These are phyloP conservation scores for Sanderia malayensis DNA, from an alignment of 30 jellyfish, hydroid and myxozoan genomes.

Conservation along the genomic window DNA sequence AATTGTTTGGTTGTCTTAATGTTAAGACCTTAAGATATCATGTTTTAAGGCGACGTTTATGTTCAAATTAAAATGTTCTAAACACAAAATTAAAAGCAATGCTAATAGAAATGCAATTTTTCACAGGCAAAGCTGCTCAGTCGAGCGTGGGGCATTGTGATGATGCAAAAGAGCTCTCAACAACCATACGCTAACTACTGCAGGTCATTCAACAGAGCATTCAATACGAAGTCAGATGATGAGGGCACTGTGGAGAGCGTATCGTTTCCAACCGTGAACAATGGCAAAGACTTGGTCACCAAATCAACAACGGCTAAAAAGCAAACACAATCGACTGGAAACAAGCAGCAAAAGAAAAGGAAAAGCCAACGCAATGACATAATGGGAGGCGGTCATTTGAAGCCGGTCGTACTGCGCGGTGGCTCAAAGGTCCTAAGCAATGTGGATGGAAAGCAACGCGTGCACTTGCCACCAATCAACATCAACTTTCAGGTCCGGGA, in stretches of 20 bases:
- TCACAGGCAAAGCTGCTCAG: too few relatives aligned
- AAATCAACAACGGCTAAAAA: background rate
- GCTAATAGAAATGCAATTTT: too few relatives aligned
- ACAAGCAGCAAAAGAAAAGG: slow-evolving; percentile 3
- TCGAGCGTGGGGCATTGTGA: background rate
- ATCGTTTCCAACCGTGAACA: slow-evolving; percentile 34
- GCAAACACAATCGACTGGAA: background rate
- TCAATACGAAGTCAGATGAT: slow-evolving; percentile 43
- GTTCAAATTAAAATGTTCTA: too few relatives aligned
- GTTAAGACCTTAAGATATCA: too few relatives aligned
- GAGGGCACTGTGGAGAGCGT: slow-evolving; percentile 28
- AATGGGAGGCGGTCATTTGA: slow-evolving; percentile 18
- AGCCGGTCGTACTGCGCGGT: slow-evolving; percentile 59
- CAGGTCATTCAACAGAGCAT: slow-evolving; percentile 61
- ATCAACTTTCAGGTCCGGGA: slow-evolving; percentile 54
- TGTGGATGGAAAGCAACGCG: slow-evolving; percentile 21
- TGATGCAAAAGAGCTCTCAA: slow-evolving; percentile 39
- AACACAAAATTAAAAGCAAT: too few relatives aligned
- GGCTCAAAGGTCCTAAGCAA: slow-evolving; percentile 28
- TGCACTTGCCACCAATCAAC: slow-evolving; percentile 54
- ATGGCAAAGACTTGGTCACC: slow-evolving; percentile 27
- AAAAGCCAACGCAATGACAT: background rate
- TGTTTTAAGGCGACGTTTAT: too few relatives aligned
- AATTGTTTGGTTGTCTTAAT: too few relatives aligned
- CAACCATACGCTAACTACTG: slow-evolving; percentile 43